phyloP scores from a whole-genome alignment of 2,888 invertebrate species.

The Ceriagrion tenellum region DNA sequence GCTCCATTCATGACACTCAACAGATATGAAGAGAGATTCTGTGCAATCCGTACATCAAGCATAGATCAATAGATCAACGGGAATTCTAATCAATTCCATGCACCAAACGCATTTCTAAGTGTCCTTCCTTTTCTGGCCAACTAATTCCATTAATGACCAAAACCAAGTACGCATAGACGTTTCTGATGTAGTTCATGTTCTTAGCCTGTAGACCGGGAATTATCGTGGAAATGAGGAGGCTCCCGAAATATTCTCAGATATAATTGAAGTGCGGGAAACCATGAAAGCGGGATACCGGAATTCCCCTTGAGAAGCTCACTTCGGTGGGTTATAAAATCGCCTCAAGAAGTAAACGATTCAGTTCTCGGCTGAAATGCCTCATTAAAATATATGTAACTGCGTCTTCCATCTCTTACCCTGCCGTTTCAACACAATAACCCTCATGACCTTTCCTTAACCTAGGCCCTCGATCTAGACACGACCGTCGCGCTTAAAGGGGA shows the following conservation, averaged over 20 bases:
- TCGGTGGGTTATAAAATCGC: not conserved
- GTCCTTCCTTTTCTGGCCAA: too few relatives aligned
- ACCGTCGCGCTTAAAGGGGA: not conserved
- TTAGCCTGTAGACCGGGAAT: not conserved
- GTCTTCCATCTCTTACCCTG: not conserved
- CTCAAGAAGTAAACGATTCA: not conserved
- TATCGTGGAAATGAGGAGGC: not conserved
- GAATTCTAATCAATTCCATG: too few relatives aligned
- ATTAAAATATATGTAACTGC: not conserved
- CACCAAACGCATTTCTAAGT: too few relatives aligned
- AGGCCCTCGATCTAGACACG: not conserved
- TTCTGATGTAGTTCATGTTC: not conserved
- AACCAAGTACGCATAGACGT: not conserved
- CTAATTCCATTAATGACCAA: too few relatives aligned
- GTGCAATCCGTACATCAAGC: too few relatives aligned
- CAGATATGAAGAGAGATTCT: too few relatives aligned
- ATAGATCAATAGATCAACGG: too few relatives aligned
- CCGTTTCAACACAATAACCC: not conserved
- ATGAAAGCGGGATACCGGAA: not conserved
- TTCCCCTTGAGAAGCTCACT: not conserved
- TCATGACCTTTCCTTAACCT: not conserved
- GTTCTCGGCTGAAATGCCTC: not conserved
- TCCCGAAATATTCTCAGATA: not conserved
- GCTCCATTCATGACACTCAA: too few relatives aligned
- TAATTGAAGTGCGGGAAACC: not conserved